A percentile compares a stretch with the other conserved stretches of the same genome.
Evolutionary conservation across 2,888 invertebrate species (phyloP).

Genomic region (Fragum fragum): DNA sequence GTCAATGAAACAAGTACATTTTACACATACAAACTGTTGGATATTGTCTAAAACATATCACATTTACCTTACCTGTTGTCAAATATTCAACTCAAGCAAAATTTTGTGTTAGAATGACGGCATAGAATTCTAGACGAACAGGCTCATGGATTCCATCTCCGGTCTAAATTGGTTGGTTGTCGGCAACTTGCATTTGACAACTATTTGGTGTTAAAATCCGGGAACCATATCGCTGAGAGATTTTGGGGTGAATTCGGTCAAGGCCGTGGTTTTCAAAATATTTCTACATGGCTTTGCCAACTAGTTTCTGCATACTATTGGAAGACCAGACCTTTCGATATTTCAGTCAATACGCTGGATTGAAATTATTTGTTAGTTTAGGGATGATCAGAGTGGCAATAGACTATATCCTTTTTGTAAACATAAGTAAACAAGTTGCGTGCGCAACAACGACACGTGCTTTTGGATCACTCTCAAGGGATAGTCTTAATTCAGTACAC

Average conservation of each 20-base stretch:
- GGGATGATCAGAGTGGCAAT: neutral
- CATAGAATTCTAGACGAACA: neutral
- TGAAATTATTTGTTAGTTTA: no score
- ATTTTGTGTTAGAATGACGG: neutral
- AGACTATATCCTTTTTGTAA: neutral
- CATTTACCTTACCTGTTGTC: slow-evolving; percentile 13
- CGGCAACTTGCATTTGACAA: neutral
- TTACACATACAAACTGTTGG: slow-evolving; percentile 13
- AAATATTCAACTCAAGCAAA: slow-evolving; percentile 25
- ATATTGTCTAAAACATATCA: slow-evolving; percentile 1
- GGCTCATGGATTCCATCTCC: slow-evolving; percentile 20
- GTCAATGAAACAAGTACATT: slow-evolving; percentile 58
- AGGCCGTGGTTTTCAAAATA: slow-evolving; percentile 39
- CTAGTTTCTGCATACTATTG: neutral
- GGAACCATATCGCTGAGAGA: neutral
- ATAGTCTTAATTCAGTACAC: no score
- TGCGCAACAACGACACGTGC: slow-evolving; percentile 59
- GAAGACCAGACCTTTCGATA: no score
- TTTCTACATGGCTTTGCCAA: neutral
- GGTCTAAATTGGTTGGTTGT: slow-evolving; percentile 22
- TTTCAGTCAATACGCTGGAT: no score
- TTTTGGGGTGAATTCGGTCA: slow-evolving; percentile 42
- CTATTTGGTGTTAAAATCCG: neutral
- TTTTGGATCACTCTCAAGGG: slow-evolving; percentile 19
- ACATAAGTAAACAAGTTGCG: slow-evolving; percentile 48